Conservation (phyloP, 92 coral and sea anemone genomes). For the Galaxea fascicularis region DNA sequence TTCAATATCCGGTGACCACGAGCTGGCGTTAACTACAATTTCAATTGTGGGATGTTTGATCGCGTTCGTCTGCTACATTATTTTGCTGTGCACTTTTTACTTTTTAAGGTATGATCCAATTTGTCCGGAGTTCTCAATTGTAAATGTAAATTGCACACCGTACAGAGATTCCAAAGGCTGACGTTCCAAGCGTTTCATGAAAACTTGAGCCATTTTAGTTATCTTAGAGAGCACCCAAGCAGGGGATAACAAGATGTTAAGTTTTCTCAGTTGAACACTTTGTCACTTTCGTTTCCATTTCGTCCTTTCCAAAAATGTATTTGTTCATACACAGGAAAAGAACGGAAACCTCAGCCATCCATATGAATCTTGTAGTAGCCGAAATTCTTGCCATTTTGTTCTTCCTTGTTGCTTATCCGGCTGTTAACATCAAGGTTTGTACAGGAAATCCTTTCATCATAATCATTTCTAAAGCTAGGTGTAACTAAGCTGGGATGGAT, state of each 20-base stretch:
- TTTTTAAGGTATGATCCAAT: slow-evolving; percentile 50
- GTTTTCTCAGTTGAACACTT: too few relatives aligned
- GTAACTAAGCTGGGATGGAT: too few relatives aligned
- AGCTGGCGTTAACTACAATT: slow-evolving; percentile 51
- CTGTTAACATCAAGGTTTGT: slow-evolving; percentile 49
- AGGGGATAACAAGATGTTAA: too few relatives aligned
- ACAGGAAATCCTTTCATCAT: neutral
- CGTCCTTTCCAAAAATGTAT: neutral
- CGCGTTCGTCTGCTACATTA: slow-evolving; percentile 68
- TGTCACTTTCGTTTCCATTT: too few relatives aligned
- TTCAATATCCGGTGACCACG: slow-evolving; percentile 48
- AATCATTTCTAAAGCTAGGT: neutral
- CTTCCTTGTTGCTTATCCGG: slow-evolving; percentile 66
- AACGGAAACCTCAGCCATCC: slow-evolving; percentile 70
- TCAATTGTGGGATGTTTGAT: slow-evolving; percentile 74
- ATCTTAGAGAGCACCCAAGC: too few relatives aligned
- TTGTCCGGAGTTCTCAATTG: neutral
- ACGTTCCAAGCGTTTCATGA: too few relatives aligned
- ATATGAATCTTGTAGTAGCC: slow-evolving; percentile 72
- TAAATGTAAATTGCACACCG: too few relatives aligned
- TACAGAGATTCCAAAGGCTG: too few relatives aligned
- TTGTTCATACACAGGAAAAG: slow-evolving; percentile 33
- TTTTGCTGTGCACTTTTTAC: slow-evolving; percentile 51
- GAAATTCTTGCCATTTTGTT: slow-evolving; percentile 57
- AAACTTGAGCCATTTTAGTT: too few relatives aligned